Percentiles rank a stretch among this genome's conserved stretches.
These are phyloP conservation scores for Muscicapa adusta DNA, from an alignment of 2,113 vertebrate genomes.

Conservation along the genomic window DNA sequence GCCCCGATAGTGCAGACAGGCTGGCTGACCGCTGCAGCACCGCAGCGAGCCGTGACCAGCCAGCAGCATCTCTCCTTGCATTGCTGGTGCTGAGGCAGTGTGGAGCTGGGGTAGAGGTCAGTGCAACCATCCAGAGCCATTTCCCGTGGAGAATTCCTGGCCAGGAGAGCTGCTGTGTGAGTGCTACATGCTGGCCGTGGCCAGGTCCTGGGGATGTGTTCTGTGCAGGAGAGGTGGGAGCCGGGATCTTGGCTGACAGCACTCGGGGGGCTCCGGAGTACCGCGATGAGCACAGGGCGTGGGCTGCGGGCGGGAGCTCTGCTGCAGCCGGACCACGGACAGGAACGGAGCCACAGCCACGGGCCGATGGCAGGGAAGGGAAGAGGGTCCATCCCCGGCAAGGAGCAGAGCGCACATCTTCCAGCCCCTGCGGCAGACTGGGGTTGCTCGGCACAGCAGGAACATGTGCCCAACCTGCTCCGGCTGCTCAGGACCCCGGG, in stretches of 20 bases:
- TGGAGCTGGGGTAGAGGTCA: constrained; percentile 19
- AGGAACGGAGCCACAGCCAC: background rate
- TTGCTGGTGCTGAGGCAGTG: constrained; percentile 57
- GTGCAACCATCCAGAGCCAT: background rate
- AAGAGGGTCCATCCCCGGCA: background rate
- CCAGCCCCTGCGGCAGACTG: background rate
- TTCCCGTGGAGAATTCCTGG: background rate
- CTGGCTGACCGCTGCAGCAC: background rate
- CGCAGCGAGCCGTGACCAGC: background rate
- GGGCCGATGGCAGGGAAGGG: background rate
- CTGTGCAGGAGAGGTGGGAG: background rate
- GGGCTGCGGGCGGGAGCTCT: background rate
- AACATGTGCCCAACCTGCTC: background rate
- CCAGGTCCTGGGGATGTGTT: background rate
- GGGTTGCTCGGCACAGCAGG: background rate
- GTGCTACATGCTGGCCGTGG: background rate
- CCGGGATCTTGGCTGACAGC: background rate
- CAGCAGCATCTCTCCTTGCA: constrained; percentile 22
- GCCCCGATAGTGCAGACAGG: background rate
- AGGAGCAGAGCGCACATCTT: background rate
- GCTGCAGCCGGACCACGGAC: background rate
- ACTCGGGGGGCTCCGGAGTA: background rate
- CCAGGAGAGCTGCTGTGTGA: background rate
- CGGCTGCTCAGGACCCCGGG: fast-evolving
- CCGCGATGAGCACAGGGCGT: fast-evolving